phyloP scores from a whole-genome alignment of 2,113 vertebrate genomes.

The Sciurus niger region DNA sequence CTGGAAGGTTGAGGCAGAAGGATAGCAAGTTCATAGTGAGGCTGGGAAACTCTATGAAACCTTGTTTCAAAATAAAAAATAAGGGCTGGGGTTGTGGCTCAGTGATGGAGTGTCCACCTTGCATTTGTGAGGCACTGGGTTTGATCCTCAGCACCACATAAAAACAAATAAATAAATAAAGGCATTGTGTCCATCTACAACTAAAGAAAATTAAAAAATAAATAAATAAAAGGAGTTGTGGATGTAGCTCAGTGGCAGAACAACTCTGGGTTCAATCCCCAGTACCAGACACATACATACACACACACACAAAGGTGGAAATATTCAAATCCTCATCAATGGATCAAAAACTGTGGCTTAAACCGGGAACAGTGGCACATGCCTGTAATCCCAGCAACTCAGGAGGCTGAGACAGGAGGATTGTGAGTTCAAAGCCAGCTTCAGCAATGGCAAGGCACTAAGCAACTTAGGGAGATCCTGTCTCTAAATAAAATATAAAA shows the following conservation, averaged over 20 bases:
- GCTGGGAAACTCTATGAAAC: neutral
- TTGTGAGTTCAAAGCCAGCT: too few relatives aligned
- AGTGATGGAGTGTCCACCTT: too few relatives aligned
- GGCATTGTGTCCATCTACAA: too few relatives aligned
- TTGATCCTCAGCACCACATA: too few relatives aligned
- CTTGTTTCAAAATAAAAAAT: neutral
- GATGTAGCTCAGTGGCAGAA: neutral
- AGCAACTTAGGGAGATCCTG: too few relatives aligned
- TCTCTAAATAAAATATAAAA: too few relatives aligned
- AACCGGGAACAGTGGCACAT: too few relatives aligned
- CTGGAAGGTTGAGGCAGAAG: neutral
- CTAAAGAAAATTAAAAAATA: neutral
- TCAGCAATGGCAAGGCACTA: too few relatives aligned
- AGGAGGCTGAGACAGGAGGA: too few relatives aligned
- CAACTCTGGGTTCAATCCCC: neutral
- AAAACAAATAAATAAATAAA: too few relatives aligned
- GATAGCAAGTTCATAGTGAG: neutral
- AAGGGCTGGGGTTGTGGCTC: neutral
- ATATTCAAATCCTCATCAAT: neutral
- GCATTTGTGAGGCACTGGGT: too few relatives aligned
- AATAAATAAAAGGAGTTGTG: neutral
- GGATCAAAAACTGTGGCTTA: neutral
- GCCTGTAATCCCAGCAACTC: too few relatives aligned
- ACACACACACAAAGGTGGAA: neutral
- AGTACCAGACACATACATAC: neutral